Conservation (phyloP, 2,888 invertebrate species). For the Sminthurinus aureus region DNA sequence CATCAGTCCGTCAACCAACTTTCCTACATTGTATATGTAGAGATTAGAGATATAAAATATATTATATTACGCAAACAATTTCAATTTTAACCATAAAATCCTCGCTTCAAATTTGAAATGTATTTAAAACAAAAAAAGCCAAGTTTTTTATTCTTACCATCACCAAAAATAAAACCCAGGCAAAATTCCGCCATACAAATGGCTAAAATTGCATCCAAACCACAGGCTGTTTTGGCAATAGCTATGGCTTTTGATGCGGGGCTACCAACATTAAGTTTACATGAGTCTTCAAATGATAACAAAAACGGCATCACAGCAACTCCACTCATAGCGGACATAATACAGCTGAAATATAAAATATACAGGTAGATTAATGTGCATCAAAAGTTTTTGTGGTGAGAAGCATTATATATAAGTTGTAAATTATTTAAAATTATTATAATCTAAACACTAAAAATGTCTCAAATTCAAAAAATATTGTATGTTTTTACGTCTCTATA, state of each 20-base stretch:
- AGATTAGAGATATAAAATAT: too few species aligned
- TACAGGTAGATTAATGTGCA: too few species aligned
- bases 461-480: not conserved
- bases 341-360: slow-evolving; percentile 43
- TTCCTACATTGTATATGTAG: too few species aligned
- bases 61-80: too few species aligned
- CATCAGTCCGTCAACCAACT: slow-evolving; percentile 41
- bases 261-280: not conserved
- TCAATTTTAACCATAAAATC: too few species aligned
- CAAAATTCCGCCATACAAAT: slow-evolving; percentile 55
- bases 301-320: slow-evolving; percentile 50
- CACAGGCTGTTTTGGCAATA: slow-evolving; percentile 54
- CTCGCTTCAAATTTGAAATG: too few species aligned
- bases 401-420: too few species aligned
- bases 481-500: not conserved
- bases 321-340: slow-evolving; percentile 53
- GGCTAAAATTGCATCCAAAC: slow-evolving; percentile 57
- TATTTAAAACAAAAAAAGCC: not conserved
- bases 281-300: slow-evolving; percentile 40
- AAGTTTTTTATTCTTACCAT: slow-evolving; percentile 49
- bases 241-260: slow-evolving; percentile 23
- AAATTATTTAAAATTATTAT: too few species aligned
- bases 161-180: slow-evolving; percentile 52
- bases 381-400: too few species aligned
- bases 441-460: not conserved